These are phyloP conservation scores for Leptoclinus maculatus DNA, from an alignment of 2,797 vertebrate genomes.

Conservation along the genomic window DNA sequence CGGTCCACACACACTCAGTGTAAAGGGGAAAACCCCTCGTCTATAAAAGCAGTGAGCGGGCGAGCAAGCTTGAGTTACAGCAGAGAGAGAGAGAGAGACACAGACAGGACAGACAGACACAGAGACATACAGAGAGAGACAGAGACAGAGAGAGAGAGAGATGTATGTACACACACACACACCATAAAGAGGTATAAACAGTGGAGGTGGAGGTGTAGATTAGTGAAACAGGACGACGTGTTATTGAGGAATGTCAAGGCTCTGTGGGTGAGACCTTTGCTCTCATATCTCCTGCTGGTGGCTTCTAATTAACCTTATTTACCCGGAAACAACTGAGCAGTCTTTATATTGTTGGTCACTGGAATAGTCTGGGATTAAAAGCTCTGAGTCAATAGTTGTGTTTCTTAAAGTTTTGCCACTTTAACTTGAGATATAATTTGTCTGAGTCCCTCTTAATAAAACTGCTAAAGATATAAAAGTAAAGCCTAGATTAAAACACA, in stretches of 20 bases:
- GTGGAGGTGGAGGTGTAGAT: not conserved
- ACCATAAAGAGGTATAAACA: constrained; percentile 6
- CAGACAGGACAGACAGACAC: no score
- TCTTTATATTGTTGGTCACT: not conserved
- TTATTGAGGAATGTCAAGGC: not conserved
- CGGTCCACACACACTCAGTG: constrained; percentile 34
- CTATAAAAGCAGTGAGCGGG: constrained; percentile 54
- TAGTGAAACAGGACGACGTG: not conserved
- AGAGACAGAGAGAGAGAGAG: not conserved
- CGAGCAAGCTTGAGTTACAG: constrained; percentile 66
- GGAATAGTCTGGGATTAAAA: not conserved
- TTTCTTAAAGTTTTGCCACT: not conserved
- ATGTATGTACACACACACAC: constrained; percentile 36
- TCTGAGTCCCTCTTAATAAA: not conserved
- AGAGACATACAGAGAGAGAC: no score
- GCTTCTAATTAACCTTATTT: constrained; percentile 40
- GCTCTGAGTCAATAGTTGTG: no score
- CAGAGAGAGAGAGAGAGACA: constrained; percentile 46
- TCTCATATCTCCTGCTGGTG: constrained; percentile 10
- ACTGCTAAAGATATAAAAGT: no score
- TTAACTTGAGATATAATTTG: no score
- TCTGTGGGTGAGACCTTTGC: constrained; percentile 38
- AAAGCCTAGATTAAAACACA: no score
- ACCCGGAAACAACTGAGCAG: not conserved
- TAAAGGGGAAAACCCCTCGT: constrained; percentile 73